These are phyloP conservation scores for Halichoerus grypus DNA, from an alignment of 2,113 vertebrate species.

Conservation along the genomic window DNA sequence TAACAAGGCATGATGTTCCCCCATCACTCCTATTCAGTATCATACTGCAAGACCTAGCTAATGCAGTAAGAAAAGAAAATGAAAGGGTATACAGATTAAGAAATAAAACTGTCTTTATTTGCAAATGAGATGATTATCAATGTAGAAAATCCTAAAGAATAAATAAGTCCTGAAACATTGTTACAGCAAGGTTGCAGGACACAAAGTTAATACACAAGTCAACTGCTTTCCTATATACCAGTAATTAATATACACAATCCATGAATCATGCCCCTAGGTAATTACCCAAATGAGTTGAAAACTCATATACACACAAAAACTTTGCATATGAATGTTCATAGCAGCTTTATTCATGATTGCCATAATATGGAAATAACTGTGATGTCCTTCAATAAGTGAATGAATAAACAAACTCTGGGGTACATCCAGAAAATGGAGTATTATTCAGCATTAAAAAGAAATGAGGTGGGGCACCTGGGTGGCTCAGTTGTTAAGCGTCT, in stretches of 20 bases:
- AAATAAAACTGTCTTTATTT: not conserved
- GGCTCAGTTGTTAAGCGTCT: no score
- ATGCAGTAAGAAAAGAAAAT: not conserved
- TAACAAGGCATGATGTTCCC: not conserved
- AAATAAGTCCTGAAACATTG: not conserved
- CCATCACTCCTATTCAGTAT: not conserved
- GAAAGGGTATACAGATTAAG: not conserved
- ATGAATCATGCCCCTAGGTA: not conserved
- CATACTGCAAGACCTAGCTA: not conserved
- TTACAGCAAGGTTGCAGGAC: not conserved
- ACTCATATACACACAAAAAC: not conserved
- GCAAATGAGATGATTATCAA: not conserved
- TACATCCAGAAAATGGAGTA: not conserved
- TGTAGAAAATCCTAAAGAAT: not conserved
- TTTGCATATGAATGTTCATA: not conserved
- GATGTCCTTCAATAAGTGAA: not conserved
- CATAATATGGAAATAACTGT: not conserved
- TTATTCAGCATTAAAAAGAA: slow-evolving; percentile 20
- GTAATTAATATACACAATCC: not conserved
- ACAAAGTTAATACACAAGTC: not conserved
- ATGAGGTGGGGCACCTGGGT: not conserved
- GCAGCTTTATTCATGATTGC: not conserved
- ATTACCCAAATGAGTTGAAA: not conserved
- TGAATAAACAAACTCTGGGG: not conserved
- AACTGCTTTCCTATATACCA: not conserved